These are phyloP conservation scores for Cirrhinus mrigala DNA, from an alignment of 2,797 vertebrate species.

Conservation along the genomic window DNA sequence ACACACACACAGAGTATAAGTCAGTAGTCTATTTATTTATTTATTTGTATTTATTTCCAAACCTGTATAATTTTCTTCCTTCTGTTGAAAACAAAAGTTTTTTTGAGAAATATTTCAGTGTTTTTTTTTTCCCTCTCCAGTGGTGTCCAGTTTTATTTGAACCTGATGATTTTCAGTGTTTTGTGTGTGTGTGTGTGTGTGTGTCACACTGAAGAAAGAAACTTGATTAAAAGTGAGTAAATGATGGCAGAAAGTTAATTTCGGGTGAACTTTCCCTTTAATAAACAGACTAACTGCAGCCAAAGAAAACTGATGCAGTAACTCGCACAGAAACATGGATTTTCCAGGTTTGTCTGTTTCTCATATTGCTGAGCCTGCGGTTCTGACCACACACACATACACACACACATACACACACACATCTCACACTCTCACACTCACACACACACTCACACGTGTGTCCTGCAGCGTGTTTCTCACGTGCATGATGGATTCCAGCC, in stretches of 20 bases:
- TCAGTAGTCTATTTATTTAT: not conserved
- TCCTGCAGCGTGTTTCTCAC: not conserved
- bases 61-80: no score
- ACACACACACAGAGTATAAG: no score
- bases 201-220: not conserved
- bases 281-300: not conserved
- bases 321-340: not conserved
- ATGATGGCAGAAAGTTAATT: not conserved
- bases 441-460: not conserved
- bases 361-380: conserved; percentile 10
- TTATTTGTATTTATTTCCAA: no score
- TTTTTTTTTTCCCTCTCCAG: no score
- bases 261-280: not conserved
- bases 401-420: not conserved
- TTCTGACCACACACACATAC: conserved; percentile 15
- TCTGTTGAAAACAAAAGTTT: no score
- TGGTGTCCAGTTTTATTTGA: no score
- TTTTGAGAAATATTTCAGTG: no score
- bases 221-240: not conserved
- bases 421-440: not conserved
- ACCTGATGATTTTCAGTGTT: not conserved
- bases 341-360: conserved; percentile 35
- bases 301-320: conserved; percentile 15
- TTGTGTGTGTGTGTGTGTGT: not conserved
- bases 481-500: conserved; percentile 1